These are phyloP conservation scores for Drosophila leontia DNA, from an alignment of 1,140 invertebrate genomes.

Conservation along the genomic window DNA sequence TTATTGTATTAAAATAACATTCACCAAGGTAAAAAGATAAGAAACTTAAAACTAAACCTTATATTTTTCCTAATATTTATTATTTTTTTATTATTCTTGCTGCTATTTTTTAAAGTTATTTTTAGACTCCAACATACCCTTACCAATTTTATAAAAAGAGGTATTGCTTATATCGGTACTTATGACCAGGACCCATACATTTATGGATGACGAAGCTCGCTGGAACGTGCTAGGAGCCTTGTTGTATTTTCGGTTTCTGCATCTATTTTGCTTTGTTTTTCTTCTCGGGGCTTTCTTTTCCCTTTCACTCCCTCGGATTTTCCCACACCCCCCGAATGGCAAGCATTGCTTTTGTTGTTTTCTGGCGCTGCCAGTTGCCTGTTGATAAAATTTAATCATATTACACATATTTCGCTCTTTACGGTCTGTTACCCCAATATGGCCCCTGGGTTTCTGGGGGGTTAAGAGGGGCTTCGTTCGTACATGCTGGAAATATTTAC, in stretches of 20 bases:
- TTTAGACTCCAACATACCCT: neutral
- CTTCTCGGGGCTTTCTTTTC: conserved; percentile 4
- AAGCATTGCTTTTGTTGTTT: conserved; percentile 54
- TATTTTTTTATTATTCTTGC: too few species aligned
- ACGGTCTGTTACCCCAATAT: conserved; percentile 80
- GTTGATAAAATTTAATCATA: conserved; percentile 83
- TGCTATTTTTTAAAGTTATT: too few species aligned
- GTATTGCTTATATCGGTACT: conserved; percentile 37
- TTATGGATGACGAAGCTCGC: conserved; percentile 49
- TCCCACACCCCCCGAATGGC: too few species aligned
- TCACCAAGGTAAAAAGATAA: neutral
- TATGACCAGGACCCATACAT: conserved; percentile 53
- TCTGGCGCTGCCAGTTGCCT: conserved; percentile 37
- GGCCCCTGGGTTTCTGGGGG: conserved; percentile 34
- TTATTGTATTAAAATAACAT: neutral
- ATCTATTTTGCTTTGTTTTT: conserved; percentile 30
- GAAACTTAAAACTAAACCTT: neutral
- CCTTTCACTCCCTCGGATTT: neutral
- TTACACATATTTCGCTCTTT: conserved; percentile 83
- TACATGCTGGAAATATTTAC: conserved; percentile 54
- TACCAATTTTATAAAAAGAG: neutral
- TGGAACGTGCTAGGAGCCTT: conserved; percentile 39
- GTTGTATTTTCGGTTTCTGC: conserved; percentile 31
- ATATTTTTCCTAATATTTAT: too few species aligned
- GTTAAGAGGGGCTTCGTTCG: conserved; percentile 8